Base-by-base conservation (phyloP, 1,140 invertebrate genomes). In the Eriocheir sinensis region DNA sequence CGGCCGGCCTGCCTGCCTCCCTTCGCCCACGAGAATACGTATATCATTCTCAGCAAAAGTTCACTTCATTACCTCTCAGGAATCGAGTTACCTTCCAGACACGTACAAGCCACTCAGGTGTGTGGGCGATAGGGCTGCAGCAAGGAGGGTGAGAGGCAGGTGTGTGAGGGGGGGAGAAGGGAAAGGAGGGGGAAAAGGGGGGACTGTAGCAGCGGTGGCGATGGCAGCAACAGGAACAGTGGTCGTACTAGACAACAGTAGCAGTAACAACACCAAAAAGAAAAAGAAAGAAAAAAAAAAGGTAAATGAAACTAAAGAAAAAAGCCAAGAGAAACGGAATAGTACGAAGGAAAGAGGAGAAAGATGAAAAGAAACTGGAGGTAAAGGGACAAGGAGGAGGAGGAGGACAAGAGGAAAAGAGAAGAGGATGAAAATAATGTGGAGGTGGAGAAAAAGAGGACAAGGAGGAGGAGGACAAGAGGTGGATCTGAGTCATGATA, bases 311-410 rank as follows among this genome's bases (percentile, higher is more conserved):
- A 86, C 15, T 2, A 86, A 86, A 32, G 15, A 86, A 86, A n/a
- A 81, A 27, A 30, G 80, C 34, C 80, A 6, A 27, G 4, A 27
- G 27, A 8, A 27, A n/a, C 8, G n/a, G 8, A 83, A 83, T 12
- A n/a, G n/a, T 9, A 83, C 81, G 36, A 83, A 12, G 81, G 8
- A 30, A 83, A 83, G 8, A 30, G n/a, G n/a, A 83, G 81, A 83
- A n/a, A 83, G 8, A 9, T 6, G 8, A 83, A 83, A 83, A 9
- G 6, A 83, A 8, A 9, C 8, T n/a, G n/a, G n/a, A n/a, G n/a
- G n/a, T n/a, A n/a, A 83, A 83, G 8, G 81, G n/a, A 83, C 8
- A 83, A 83, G 81, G 6, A 34, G n/a, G 81, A n/a, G 81, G n/a
- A 34, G n/a, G 81, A n/a, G 81, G n/a, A 30, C 9, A 30, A n/a